Conservation (phyloP, 2,113 vertebrate species). For the Jacana jacana region DNA sequence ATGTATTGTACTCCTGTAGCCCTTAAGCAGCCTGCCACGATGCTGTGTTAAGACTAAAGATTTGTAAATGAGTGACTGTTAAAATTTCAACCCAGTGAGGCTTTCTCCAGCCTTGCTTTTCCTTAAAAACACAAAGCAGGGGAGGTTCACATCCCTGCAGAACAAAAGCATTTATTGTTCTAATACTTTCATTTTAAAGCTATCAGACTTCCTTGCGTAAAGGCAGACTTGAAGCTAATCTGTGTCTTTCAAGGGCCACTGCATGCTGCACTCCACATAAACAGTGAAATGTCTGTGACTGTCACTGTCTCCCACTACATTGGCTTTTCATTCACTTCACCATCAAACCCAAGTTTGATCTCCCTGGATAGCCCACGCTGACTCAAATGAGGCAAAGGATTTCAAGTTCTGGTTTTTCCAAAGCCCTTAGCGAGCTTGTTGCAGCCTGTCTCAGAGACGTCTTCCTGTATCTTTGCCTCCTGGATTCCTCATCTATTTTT, state of each 20-base stretch:
- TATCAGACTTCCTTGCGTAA: neutral
- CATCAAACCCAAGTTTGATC: neutral
- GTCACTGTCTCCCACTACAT: neutral
- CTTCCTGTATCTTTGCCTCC: constrained; percentile 38
- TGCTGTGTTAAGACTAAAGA: neutral
- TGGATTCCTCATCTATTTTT: constrained; percentile 55
- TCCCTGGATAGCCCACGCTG: neutral
- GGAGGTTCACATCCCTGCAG: neutral
- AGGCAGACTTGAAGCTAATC: neutral
- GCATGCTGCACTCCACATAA: neutral
- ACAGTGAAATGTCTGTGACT: constrained; percentile 5
- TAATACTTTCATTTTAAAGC: neutral
- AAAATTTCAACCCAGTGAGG: neutral
- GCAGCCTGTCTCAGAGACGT: neutral
- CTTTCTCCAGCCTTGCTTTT: neutral
- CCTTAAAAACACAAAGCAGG: neutral
- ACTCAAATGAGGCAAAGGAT: neutral
- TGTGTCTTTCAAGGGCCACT: neutral
- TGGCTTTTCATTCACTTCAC: constrained; percentile 1
- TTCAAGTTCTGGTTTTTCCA: neutral
- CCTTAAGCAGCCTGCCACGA: neutral
- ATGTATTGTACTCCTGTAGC: neutral
- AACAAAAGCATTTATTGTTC: constrained; percentile 4
- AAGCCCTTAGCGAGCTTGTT: neutral
- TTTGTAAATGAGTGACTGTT: neutral